Base-by-base conservation (phyloP, 1,140 invertebrate genomes). In the Calliopsis andreniformis region DNA sequence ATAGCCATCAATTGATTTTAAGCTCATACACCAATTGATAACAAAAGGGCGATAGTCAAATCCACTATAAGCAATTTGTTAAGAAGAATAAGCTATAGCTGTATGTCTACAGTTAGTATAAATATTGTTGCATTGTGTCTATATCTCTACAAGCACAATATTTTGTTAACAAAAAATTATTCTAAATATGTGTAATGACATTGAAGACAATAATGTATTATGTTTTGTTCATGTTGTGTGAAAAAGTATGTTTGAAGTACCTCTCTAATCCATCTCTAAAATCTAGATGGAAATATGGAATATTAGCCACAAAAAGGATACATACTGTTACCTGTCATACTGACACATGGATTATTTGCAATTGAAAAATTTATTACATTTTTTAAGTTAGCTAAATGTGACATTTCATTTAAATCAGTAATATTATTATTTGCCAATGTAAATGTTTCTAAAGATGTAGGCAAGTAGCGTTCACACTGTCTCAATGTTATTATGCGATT, bases 11-110 rank as follows among this genome's bases (percentile, higher is more conserved):
- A 98, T 95, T 18, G 96, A 94, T 90, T 96, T 96, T 3, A 98
- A 94, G 88, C 94, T 96, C 93, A 97, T 94, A 91, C 97, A 97
- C 97, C 97, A 98, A 92, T 98, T 98, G 68, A 98, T 94, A 75
- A 98, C 94, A 93, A 97, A 98, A 51, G 97, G 97, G 77, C 97
- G 94, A 92, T 98, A 97, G 90, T 98, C 97, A 93, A 98, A 98
- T 42, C 95, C 95, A 91, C 96, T 97, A 93, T 61, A 88, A 87
- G 82, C 76, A 89, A 87, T 82, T 83, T 83, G 88, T 92, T 91
- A 93, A 93, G 91, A 89, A 89, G 84, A 91, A 91, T 83, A 81
- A 63, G 39, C 83, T 85, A 85, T 82, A 39, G 43, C 63, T 67
- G 70, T 61, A 76, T 75, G 14, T 55, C 70, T 70, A 78, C 47